These are phyloP conservation scores for Seladonia tumulorum DNA, from an alignment of 2,888 invertebrate species.

Conservation along the genomic window DNA sequence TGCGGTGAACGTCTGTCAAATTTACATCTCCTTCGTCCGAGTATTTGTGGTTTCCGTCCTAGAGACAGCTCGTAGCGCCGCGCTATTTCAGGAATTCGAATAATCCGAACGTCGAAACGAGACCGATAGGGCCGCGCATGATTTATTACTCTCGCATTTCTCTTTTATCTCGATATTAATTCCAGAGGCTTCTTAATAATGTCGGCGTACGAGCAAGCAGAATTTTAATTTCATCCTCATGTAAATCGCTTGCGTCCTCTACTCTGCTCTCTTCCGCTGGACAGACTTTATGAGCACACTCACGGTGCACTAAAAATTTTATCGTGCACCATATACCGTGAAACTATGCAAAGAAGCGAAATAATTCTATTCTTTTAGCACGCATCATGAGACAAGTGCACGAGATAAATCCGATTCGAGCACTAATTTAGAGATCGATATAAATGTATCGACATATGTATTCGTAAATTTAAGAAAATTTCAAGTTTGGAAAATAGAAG, in stretches of 20 bases:
- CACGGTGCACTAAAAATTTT: neutral
- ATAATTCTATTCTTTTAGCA: constrained; percentile 5
- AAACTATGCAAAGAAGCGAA: neutral
- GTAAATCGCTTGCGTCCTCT: neutral
- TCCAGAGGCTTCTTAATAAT: constrained; percentile 15
- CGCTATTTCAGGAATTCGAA: constrained; percentile 45
- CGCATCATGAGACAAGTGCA: neutral
- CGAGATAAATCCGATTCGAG: no score
- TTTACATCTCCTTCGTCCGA: constrained; percentile 1
- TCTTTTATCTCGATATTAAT: constrained; percentile 42
- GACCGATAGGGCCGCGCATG: constrained; percentile 7
- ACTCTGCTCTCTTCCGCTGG: no score
- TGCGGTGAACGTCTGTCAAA: neutral
- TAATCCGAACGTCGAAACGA: constrained; percentile 25
- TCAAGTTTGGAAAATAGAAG: neutral
- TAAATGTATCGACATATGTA: no score
- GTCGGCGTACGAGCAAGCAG: constrained; percentile 20
- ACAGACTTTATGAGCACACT: neutral
- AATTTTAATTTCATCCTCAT: constrained; percentile 16
- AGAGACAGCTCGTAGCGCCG: constrained; percentile 18
- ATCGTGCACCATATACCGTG: neutral
- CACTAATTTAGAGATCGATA: no score
- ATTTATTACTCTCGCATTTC: constrained; percentile 31
- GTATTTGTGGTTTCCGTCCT: constrained; percentile 27
- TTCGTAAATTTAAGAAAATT: no score